These are phyloP conservation scores for Xyrauchen texanus DNA, from an alignment of 2,113 vertebrate genomes.

Conservation along the genomic window DNA sequence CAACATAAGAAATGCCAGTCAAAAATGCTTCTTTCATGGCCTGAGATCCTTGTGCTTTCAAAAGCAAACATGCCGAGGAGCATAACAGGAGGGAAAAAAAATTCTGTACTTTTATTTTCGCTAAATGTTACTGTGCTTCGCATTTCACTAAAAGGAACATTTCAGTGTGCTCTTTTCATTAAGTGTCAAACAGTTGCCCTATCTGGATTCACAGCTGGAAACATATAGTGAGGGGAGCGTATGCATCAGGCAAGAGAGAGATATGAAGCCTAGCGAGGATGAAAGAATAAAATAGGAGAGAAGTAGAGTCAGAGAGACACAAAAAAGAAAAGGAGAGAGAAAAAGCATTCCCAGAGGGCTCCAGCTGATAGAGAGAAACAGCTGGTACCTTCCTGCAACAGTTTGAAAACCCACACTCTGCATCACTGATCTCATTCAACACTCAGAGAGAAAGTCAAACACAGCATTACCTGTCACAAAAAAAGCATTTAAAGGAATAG, in stretches of 20 bases:
- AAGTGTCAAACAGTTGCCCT: neutral
- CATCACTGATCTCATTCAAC: neutral
- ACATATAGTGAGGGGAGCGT: neutral
- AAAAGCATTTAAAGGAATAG: too few species aligned
- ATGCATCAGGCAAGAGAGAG: neutral
- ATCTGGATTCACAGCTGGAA: neutral
- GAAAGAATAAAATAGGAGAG: slow-evolving; percentile 1
- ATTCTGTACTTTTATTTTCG: neutral
- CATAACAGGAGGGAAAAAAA: neutral
- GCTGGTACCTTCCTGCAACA: slow-evolving; percentile 12
- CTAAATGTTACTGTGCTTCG: neutral
- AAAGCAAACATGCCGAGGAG: slow-evolving; percentile 2
- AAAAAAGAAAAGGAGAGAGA: neutral
- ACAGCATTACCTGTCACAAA: too few species aligned
- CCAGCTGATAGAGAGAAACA: neutral
- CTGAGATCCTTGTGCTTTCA: neutral
- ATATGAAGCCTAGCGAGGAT: neutral
- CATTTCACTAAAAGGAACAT: neutral
- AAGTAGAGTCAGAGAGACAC: neutral
- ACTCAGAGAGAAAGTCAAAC: too few species aligned
- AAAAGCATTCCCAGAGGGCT: neutral
- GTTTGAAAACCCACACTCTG: neutral
- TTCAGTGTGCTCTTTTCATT: neutral
- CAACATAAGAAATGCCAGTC: slow-evolving; percentile 23
- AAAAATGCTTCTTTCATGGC: neutral